Base-by-base conservation (phyloP, 2,797 vertebrate species). In the Uromys caudimaculatus region DNA sequence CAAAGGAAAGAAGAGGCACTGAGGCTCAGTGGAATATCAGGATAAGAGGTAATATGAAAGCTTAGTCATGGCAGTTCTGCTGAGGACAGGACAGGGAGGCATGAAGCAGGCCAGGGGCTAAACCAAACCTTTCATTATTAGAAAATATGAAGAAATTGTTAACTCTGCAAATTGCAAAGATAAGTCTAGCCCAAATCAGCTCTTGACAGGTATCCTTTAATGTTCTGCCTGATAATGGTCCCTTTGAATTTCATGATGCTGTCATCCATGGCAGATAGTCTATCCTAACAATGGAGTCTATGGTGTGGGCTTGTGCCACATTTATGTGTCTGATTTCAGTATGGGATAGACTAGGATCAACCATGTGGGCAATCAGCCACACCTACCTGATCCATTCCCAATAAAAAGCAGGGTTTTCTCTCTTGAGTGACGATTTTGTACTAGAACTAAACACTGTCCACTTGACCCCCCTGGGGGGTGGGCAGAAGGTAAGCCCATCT, bases 391-490 rank as follows among this genome's bases (percentile, higher is more conserved):
- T 38, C 77, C 9, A 10, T 41, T 52, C 69, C 84, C 60, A 69
- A 13, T 56, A 71, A 23, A 44, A 54, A 67, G 6, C 12, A 38
- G 47, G 1, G 23, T 52, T 62, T 50, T 7, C 32, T 64, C 38
- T 35, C n/a, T 41, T 35, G 27, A 14, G 12, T 27, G 60, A 24
- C 6, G 47, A 0, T 9, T 54, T 69, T 47, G 23, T 14, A 32
- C 64, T 62, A 35, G n/a, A 87, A 38, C 3, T 14, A 52, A 64
- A 21, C 82, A 10, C 21, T 44, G 32, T 24, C 23, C 23, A 16
- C 3, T 7, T 32, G 17, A 64, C 11, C 23, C 29, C 6, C 0
- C 3, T 29, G 11, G n/a, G 47, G 16, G 23, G 9, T 11, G 7
- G 17, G 29, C 16, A 32, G 47, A 84, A 60, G 21, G 4, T 64